Percentiles rank a stretch among this genome's conserved stretches.
phyloP scores from a whole-genome alignment of 2,113 vertebrate genomes.

The Saccopteryx bilineata region DNA sequence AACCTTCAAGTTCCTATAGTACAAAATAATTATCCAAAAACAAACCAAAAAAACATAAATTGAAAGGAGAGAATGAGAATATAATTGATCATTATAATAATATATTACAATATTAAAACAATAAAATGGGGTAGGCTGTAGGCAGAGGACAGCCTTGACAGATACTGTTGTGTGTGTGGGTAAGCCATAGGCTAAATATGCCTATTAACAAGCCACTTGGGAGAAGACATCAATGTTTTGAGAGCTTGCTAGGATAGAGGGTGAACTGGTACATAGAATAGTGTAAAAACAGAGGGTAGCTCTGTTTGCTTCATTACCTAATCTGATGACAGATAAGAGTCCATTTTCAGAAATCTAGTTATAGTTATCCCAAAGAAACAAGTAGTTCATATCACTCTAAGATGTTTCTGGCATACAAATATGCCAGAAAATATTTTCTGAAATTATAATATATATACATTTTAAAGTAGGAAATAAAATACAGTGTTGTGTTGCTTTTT shows the following conservation, averaged over 20 bases:
- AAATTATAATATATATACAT: background rate
- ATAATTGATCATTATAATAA: background rate
- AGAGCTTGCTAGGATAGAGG: background rate
- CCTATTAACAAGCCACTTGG: background rate
- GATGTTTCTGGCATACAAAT: background rate
- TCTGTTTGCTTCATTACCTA: background rate
- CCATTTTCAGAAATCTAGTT: background rate
- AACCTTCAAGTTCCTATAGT: background rate
- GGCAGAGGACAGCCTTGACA: background rate
- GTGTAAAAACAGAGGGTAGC: background rate
- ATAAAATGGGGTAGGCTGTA: background rate
- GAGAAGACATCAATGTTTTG: background rate
- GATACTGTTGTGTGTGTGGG: background rate
- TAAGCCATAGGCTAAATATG: background rate
- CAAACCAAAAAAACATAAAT: background rate
- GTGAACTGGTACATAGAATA: background rate
- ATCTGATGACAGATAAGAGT: background rate
- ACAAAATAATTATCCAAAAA: background rate
- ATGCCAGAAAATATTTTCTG: background rate
- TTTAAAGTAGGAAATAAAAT: slow-evolving; percentile 37
- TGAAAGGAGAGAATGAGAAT: background rate
- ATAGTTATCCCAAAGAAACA: background rate
- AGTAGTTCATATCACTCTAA: background rate
- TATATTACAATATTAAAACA: background rate
- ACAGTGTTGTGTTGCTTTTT: background rate